These are phyloP conservation scores for Microtus oregoni DNA, from an alignment of 2,113 vertebrate species.

Conservation along the genomic window DNA sequence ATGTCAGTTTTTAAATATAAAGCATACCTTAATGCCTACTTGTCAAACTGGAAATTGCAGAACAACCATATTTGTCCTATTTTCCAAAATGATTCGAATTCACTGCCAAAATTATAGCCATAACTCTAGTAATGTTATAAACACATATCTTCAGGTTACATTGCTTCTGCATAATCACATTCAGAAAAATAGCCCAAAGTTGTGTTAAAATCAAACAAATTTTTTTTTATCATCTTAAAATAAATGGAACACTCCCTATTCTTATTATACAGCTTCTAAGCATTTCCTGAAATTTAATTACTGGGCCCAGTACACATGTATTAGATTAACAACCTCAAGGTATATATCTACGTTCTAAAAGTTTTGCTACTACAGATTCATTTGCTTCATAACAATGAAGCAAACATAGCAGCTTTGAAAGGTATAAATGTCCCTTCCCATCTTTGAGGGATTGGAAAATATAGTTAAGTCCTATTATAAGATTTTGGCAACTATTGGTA, in stretches of 20 bases:
- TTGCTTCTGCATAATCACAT: constrained; percentile 45
- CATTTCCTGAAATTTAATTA: not conserved
- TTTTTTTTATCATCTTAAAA: not conserved
- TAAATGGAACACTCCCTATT: not conserved
- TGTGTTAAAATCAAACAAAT: not conserved
- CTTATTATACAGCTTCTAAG: not conserved
- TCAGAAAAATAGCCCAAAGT: constrained; percentile 4
- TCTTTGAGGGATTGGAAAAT: constrained; percentile 19
- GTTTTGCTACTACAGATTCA: not conserved
- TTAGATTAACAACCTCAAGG: not conserved
- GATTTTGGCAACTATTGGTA: constrained; percentile 28
- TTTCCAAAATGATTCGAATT: constrained; percentile 26
- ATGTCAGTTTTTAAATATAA: not conserved
- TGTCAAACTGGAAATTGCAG: constrained; percentile 29
- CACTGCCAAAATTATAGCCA: not conserved
- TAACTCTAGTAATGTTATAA: not conserved
- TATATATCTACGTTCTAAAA: not conserved
- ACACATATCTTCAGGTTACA: not conserved
- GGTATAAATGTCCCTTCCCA: not conserved
- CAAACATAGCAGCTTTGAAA: not conserved
- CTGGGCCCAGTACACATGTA: not conserved
- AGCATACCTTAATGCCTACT: not conserved
- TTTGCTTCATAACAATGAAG: not conserved
- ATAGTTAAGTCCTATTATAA: not conserved
- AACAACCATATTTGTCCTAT: not conserved